phyloP scores from a whole-genome alignment of 2,113 vertebrate species.

The Argyrosomus japonicus region DNA sequence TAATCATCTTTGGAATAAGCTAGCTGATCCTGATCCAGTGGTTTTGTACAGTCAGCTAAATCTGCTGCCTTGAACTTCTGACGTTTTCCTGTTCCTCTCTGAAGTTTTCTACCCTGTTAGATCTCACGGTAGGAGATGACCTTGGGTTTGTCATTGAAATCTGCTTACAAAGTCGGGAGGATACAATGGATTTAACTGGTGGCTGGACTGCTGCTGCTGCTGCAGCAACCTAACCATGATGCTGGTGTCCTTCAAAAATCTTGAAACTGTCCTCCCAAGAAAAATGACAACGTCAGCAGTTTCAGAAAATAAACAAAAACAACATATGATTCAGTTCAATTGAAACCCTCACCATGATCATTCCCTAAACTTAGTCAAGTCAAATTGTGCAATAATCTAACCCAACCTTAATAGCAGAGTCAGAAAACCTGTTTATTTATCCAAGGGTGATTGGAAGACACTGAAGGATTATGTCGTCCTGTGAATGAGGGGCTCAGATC shows the following conservation, averaged over 20 bases:
- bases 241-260: constrained; percentile 46
- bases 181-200: constrained; percentile 39
- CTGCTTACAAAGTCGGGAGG: constrained; percentile 55
- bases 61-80: constrained; percentile 57
- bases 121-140: constrained; percentile 63
- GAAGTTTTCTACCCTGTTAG: constrained; percentile 63
- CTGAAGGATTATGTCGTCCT: too few species aligned
- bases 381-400: too few species aligned
- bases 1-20: constrained; percentile 41
- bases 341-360: not conserved
- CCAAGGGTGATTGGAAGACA: too few species aligned
- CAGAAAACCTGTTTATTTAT: too few species aligned
- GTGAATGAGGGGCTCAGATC: too few species aligned
- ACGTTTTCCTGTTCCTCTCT: constrained; percentile 49
- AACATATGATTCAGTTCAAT: not conserved
- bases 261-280: constrained; percentile 3
- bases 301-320: not conserved
- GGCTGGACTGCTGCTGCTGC: constrained; percentile 12
- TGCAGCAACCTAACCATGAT: not conserved
- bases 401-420: too few species aligned
- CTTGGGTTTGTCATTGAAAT: constrained; percentile 65
- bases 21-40: constrained; percentile 35
- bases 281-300: not conserved
- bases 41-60: constrained; percentile 59
- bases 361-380: not conserved